These are phyloP conservation scores for Temnothorax curvispinosus DNA, from an alignment of 1,140 invertebrate species.

Conservation along the genomic window DNA sequence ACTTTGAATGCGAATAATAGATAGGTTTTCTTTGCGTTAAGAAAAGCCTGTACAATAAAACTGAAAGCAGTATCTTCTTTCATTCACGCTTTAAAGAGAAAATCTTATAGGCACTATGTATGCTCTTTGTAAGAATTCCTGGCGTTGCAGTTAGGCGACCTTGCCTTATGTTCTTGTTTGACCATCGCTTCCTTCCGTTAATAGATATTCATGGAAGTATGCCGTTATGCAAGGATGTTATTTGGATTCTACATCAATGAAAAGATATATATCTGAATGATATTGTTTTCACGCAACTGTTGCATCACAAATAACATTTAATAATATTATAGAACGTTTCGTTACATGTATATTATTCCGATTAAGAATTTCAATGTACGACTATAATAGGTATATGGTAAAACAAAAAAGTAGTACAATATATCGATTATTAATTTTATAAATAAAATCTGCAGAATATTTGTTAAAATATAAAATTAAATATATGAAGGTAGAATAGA, in stretches of 20 bases:
- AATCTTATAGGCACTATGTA: slow-evolving; percentile 16
- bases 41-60: neutral
- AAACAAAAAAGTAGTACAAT: neutral
- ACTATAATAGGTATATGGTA: neutral
- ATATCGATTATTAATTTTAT: neutral
- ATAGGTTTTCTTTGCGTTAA: neutral
- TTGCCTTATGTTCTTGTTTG: slow-evolving; percentile 19
- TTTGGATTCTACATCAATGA: slow-evolving; percentile 5
- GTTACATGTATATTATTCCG: neutral
- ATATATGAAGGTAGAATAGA: neutral
- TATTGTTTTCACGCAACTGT: neutral
- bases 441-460: neutral
- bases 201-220: slow-evolving; percentile 29
- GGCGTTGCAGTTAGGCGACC: slow-evolving; percentile 27
- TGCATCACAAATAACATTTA: neutral
- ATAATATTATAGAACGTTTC: neutral
- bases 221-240: slow-evolving; percentile 9
- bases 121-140: slow-evolving; percentile 51
- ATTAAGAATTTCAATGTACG: neutral
- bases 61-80: neutral
- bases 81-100: neutral
- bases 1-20: neutral
- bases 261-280: neutral
- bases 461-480: slow-evolving; percentile 11
- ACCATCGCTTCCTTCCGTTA: slow-evolving; percentile 19